Conservation (phyloP, 1,140 invertebrate species). For the Mesaphorura yosii region DNA sequence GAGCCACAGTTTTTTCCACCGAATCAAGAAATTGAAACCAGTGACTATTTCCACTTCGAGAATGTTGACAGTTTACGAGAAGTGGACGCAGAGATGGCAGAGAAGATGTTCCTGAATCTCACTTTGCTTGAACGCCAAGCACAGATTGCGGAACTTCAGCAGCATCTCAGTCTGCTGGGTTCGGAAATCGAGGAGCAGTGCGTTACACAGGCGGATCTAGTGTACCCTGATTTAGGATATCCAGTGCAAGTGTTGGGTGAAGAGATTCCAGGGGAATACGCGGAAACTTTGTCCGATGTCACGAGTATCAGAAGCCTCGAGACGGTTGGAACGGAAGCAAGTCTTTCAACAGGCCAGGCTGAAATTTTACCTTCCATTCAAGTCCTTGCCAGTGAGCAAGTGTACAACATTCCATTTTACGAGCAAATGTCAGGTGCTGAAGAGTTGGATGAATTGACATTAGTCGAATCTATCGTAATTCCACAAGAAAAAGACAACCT, state of each 20-base stretch:
- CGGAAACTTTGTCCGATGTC: slow-evolving; percentile 16
- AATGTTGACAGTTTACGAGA: slow-evolving; percentile 1
- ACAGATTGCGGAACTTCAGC: slow-evolving; percentile 2
- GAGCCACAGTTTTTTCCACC: not conserved
- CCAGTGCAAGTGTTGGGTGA: not conserved
- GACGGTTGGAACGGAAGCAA: not conserved
- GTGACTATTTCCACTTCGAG: not conserved
- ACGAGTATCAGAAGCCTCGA: slow-evolving; percentile 6
- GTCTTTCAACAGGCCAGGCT: too few relatives aligned
- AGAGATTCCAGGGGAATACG: slow-evolving; percentile 3
- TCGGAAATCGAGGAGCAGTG: not conserved
- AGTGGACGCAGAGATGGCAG: not conserved
- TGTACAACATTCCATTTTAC: too few relatives aligned
- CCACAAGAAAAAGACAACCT: too few relatives aligned
- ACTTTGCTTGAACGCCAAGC: slow-evolving; percentile 2
- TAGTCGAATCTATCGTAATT: too few relatives aligned
- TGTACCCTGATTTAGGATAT: slow-evolving; percentile 1
- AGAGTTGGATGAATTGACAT: too few relatives aligned
- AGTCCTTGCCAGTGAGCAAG: too few relatives aligned
- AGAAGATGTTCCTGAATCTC: not conserved
- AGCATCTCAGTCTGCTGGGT: slow-evolving; percentile 2
- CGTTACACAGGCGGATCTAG: slow-evolving; percentile 2
- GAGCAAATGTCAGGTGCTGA: too few relatives aligned
- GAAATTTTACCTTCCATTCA: too few relatives aligned
- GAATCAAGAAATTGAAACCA: not conserved